A percentile compares a stretch with the other conserved stretches of the same genome.
Evolutionary conservation across 2,888 invertebrate species (phyloP).

Genomic region (Exocentrus adspersus): DNA sequence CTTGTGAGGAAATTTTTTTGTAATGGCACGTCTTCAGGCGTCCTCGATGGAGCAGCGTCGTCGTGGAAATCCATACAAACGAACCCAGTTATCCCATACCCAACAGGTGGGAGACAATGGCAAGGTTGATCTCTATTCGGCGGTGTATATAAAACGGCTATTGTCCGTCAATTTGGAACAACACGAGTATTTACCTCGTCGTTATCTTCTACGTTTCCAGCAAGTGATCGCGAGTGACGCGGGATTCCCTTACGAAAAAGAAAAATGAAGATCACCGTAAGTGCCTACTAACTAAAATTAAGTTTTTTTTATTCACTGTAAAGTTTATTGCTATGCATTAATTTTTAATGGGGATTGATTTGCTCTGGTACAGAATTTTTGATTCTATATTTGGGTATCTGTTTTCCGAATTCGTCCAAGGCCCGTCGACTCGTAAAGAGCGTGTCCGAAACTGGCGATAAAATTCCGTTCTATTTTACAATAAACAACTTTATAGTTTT

Average conservation of each 20-base stretch:
- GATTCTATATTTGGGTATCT: too few relatives aligned
- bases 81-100: not conserved
- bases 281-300: not conserved
- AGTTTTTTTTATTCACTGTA: too few relatives aligned
- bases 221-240: not conserved
- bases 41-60: not conserved
- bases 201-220: constrained; percentile 5
- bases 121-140: constrained; percentile 30
- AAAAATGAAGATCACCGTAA: constrained; percentile 15
- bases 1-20: too few relatives aligned
- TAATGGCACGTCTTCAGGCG: too few relatives aligned
- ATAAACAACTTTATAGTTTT: not conserved
- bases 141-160: constrained; percentile 23
- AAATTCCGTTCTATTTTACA: not conserved
- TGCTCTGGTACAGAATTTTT: too few relatives aligned
- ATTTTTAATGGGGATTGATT: too few relatives aligned
- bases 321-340: too few relatives aligned
- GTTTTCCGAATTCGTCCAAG: too few relatives aligned
- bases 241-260: not conserved
- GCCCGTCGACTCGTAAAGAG: too few relatives aligned
- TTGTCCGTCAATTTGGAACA: constrained; percentile 1
- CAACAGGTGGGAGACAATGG: constrained; percentile 28
- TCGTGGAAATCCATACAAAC: constrained; percentile 13
- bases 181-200: too few relatives aligned
- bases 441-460: not conserved